A percentile compares a stretch with the other conserved stretches of the same genome.
Conservation (phyloP, 2,888 invertebrate genomes). For the Lithosia quadra region DNA sequence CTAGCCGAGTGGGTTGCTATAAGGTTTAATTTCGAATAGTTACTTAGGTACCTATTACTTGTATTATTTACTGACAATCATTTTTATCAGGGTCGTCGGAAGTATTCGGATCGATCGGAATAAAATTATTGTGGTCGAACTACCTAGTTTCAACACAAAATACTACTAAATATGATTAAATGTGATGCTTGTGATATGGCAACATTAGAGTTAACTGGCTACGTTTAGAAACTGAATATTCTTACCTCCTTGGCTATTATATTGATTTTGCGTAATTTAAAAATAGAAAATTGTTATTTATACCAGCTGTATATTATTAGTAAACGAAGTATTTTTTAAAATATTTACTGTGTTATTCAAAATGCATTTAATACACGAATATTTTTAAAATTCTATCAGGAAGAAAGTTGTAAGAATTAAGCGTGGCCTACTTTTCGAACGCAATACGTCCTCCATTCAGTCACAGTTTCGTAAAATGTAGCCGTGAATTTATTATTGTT, state of each 20-base stretch:
- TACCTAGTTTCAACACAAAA: not conserved
- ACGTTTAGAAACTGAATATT: constrained; percentile 54
- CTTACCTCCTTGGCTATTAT: constrained; percentile 32
- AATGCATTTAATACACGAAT: constrained; percentile 43
- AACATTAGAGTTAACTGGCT: constrained; percentile 41
- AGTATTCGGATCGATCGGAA: too few relatives aligned
- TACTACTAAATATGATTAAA: constrained; percentile 20
- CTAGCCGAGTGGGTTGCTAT: too few relatives aligned
- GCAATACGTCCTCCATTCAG: constrained; percentile 62
- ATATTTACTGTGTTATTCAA: constrained; percentile 43
- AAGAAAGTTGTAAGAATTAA: constrained; percentile 43
- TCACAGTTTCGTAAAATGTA: constrained; percentile 73
- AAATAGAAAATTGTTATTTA: constrained; percentile 42
- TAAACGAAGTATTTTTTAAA: constrained; percentile 41
- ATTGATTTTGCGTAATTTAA: constrained; percentile 46
- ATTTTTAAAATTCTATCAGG: constrained; percentile 45
- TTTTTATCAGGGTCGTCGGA: too few relatives aligned
- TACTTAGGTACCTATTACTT: too few relatives aligned
- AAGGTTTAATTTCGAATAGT: too few relatives aligned
- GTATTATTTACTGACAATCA: too few relatives aligned
- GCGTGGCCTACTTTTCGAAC: constrained; percentile 60
- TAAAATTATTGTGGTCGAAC: not conserved
- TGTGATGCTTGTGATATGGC: constrained; percentile 32
- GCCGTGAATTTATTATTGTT: constrained; percentile 69
- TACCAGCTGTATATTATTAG: constrained; percentile 37